Evolutionary conservation across 2,888 invertebrate genomes (phyloP).

Genomic region (Microchrysa polita): DNA sequence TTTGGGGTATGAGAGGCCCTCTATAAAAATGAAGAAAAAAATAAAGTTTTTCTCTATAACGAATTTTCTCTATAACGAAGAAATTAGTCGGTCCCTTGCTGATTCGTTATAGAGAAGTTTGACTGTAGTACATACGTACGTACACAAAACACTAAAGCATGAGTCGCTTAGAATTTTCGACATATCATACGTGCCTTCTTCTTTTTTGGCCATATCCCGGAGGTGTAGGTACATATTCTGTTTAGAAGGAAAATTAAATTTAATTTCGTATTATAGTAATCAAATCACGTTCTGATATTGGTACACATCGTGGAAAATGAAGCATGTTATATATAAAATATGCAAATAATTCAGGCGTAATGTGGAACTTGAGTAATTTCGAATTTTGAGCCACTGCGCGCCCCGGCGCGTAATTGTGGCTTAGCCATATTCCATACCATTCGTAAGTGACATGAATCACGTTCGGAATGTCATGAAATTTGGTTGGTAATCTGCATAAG

Average conservation of each 20-base stretch:
- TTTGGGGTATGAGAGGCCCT: no score
- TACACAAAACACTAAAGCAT: no score
- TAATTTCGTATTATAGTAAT: background rate
- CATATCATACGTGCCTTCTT: background rate
- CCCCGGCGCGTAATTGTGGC: background rate
- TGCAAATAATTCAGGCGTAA: background rate
- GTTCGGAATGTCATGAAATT: no score
- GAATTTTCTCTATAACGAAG: no score
- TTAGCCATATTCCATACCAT: background rate
- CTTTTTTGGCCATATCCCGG: background rate
- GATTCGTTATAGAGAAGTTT: no score
- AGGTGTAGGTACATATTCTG: no score
- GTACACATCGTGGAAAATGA: background rate
- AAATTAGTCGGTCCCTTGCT: no score
- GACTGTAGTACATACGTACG: no score
- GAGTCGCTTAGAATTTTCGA: background rate
- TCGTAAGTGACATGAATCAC: no score
- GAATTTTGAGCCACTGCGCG: background rate
- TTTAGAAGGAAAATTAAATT: constrained; percentile 8
- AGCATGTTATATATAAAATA: background rate
- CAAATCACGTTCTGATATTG: constrained; percentile 1
- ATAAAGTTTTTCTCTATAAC: no score
- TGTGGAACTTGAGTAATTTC: background rate
- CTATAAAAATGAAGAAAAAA: no score
- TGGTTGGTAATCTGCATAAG: no score